Percentiles rank a stretch among this genome's conserved stretches.
Conservation (phyloP, 2,888 invertebrate genomes). For the Drosophila fulvimacula region DNA sequence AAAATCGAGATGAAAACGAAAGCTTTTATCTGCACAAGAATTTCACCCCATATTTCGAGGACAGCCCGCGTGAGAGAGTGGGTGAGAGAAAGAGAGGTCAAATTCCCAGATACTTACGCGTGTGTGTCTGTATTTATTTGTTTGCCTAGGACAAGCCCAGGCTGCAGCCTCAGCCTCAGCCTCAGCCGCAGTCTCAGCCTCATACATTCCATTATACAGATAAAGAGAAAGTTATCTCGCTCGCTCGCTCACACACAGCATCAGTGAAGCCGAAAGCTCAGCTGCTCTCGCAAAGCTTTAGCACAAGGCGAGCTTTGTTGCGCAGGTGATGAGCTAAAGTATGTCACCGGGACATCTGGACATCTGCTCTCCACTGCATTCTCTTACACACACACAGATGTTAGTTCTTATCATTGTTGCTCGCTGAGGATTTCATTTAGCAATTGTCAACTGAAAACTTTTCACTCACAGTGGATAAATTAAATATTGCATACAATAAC, state of each 20-base stretch:
- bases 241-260: slow-evolving; percentile 61
- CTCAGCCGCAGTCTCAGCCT: neutral
- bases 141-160: slow-evolving; percentile 19
- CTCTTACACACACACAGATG: neutral
- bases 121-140: slow-evolving; percentile 14
- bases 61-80: slow-evolving; percentile 30
- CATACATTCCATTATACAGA: slow-evolving; percentile 7
- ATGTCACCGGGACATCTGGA: slow-evolving; percentile 72
- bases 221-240: slow-evolving; percentile 17
- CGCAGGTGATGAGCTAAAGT: slow-evolving; percentile 62
- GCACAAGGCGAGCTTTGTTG: slow-evolving; percentile 38
- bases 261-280: slow-evolving; percentile 52
- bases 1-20: slow-evolving; percentile 73
- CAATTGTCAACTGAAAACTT: slow-evolving; percentile 6
- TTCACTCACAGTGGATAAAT: slow-evolving; percentile 2
- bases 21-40: slow-evolving; percentile 73
- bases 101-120: slow-evolving; percentile 19
- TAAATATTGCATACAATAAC: neutral
- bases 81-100: neutral
- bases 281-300: slow-evolving; percentile 58
- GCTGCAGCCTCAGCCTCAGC: neutral
- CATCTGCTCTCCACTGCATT: slow-evolving; percentile 11
- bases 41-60: slow-evolving; percentile 49
- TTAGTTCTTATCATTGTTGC: slow-evolving; percentile 1
- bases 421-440: neutral